phyloP scores from a whole-genome alignment of 2,888 invertebrate genomes.

The Halictus ligatus region DNA sequence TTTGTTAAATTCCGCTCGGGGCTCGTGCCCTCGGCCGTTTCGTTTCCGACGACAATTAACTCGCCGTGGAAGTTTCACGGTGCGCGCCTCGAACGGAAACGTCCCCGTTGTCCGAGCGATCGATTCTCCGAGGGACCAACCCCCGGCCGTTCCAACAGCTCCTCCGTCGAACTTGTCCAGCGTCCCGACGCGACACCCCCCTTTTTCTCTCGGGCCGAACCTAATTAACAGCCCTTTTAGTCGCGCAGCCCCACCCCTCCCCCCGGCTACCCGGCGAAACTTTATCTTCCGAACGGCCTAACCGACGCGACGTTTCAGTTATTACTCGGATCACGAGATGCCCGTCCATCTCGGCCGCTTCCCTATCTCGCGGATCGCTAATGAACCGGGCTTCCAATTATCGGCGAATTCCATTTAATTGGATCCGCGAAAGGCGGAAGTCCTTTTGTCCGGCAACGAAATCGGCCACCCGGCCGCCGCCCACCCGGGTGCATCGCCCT shows the following conservation, averaged over 20 bases:
- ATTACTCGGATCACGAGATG: constrained; percentile 47
- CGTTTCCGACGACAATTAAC: constrained; percentile 10
- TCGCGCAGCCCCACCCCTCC: neutral
- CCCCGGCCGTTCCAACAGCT: neutral
- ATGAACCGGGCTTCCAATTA: constrained; percentile 59
- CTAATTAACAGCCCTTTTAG: constrained; percentile 41
- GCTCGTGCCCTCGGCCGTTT: neutral
- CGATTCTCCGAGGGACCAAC: constrained; percentile 6
- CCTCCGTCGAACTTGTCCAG: constrained; percentile 51
- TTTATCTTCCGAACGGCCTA: constrained; percentile 34
- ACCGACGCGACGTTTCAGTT: constrained; percentile 49
- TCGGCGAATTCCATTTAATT: constrained; percentile 59
- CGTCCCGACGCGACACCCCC: constrained; percentile 19
- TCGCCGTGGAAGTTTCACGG: neutral
- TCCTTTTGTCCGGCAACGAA: constrained; percentile 47
- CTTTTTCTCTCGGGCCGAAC: neutral
- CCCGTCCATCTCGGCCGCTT: constrained; percentile 3
- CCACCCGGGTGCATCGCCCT: neutral
- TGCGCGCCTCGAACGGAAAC: neutral
- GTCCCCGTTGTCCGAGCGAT: neutral
- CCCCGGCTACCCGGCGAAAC: neutral
- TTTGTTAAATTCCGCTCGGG: constrained; percentile 1
- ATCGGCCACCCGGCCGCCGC: constrained; percentile 3
- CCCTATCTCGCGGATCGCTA: constrained; percentile 35
- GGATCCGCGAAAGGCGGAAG: constrained; percentile 45